A percentile compares a stretch with the other conserved stretches of the same genome.
Evolutionary conservation across 2,113 vertebrate species (phyloP).

Genomic region (Thunnus thynnus): DNA sequence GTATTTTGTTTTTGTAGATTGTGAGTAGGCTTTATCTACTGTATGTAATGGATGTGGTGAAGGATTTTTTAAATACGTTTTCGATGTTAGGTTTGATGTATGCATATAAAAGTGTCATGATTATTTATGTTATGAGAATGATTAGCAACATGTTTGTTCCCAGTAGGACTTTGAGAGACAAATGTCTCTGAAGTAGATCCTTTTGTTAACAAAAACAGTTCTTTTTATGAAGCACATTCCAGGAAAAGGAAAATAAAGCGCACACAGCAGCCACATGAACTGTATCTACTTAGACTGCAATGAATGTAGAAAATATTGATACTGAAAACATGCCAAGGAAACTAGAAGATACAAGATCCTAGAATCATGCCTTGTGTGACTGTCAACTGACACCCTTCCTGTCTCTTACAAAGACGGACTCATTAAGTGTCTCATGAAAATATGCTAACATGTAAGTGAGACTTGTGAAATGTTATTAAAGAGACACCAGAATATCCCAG

Average conservation of each 20-base stretch:
- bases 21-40: background rate
- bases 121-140: background rate
- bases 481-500: too few species aligned
- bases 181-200: background rate
- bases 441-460: background rate
- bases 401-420: background rate
- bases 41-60: background rate
- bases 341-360: conserved; percentile 18
- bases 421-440: background rate
- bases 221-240: conserved; percentile 14
- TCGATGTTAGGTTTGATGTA: background rate
- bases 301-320: background rate
- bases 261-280: conserved; percentile 6
- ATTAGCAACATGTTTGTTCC: conserved; percentile 1
- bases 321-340: conserved; percentile 14
- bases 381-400: background rate
- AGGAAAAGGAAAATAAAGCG: conserved; percentile 4
- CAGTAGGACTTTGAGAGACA: background rate
- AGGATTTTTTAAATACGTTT: background rate
- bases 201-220: background rate
- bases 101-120: background rate
- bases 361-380: background rate
- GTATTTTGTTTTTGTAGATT: conserved; percentile 19
- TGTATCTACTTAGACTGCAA: background rate
- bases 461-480: background rate